Base-by-base conservation (phyloP, 2,113 vertebrate genomes). In the Stegastes partitus region DNA sequence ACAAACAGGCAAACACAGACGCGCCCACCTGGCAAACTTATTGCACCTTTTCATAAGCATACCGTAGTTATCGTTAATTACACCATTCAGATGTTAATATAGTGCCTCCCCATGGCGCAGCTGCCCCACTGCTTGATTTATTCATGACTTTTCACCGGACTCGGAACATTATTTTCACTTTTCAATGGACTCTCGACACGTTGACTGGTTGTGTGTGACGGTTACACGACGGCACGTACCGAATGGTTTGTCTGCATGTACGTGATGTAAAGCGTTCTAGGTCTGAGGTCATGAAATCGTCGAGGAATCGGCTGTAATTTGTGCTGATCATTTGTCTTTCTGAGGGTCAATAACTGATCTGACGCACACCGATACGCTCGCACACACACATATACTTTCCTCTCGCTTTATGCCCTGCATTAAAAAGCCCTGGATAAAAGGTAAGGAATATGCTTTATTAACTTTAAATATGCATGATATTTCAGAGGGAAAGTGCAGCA, bases 381-480 rank as follows among this genome's bases (percentile, higher is more conserved):
- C 49, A 62, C 63, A 57, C 63, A 57, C 49, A 56, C 44, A 49
- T 14, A 66, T 15, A 45, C 47, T 64, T 63, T 64, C 59, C 61
- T 51, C 61, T 81, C 19, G 10, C 79, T 86, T 79, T 87, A 88
- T 75, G 85, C 84, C 66, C 44, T 62, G 76, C 84, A 85, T 91
- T 92, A 91, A 92, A 91, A 88, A 90, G 67, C 84, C 86, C 80
- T 59, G 86, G 92, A 93, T 94, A 93, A 93, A 94, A 94, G 90
- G 93, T 93, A 92, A 93, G 91, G 88, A 91, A 92, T 90, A 81
- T 90, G 89, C 91, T 93, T 94, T 94, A 94, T 94, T 94, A 94
- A 94, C 86, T 93, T 94, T 92, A 95, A 94, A 94, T 93, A 94
- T 95, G 94, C 90, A 94, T 94, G 93, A 94, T 87, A 90, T 94